Conservation (phyloP, 92 coral and sea anemone genomes). For the Zoanthus solanderi region DNA sequence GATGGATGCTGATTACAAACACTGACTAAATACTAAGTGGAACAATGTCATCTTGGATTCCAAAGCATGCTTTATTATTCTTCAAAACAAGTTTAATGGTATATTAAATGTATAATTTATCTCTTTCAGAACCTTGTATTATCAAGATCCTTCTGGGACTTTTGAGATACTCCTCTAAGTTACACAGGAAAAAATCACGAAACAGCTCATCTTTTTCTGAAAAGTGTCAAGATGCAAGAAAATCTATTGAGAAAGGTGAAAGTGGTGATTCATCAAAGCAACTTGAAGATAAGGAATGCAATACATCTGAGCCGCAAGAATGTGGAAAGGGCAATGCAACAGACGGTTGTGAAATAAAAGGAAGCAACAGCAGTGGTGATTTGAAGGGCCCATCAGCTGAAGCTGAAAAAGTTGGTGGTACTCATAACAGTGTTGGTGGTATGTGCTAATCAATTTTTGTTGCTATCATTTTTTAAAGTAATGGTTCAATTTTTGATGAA, state of each 20-base stretch:
- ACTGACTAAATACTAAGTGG: too few species aligned
- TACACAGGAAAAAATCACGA: constrained; percentile 81
- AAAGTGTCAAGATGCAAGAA: constrained; percentile 42
- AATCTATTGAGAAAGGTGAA: constrained; percentile 32
- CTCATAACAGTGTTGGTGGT: background rate
- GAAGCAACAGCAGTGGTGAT: constrained; percentile 29
- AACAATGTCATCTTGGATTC: background rate
- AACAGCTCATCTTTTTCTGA: constrained; percentile 71
- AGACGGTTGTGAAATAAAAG: constrained; percentile 6
- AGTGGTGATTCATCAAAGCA: background rate
- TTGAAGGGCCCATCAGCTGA: background rate
- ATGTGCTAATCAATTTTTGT: background rate
- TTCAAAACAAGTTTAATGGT: background rate
- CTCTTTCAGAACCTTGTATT: constrained; percentile 75
- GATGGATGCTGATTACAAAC: too few species aligned
- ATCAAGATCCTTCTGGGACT: constrained; percentile 90
- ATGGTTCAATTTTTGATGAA: background rate
- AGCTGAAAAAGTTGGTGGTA: background rate
- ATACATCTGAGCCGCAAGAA: background rate
- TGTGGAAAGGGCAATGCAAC: background rate
- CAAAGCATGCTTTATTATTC: background rate
- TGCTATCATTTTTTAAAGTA: background rate
- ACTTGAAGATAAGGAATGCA: background rate
- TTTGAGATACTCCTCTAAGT: constrained; percentile 84
- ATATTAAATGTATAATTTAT: background rate